Base-by-base conservation (phyloP, 2,888 invertebrate species). In the Sicus ferrugineus region DNA sequence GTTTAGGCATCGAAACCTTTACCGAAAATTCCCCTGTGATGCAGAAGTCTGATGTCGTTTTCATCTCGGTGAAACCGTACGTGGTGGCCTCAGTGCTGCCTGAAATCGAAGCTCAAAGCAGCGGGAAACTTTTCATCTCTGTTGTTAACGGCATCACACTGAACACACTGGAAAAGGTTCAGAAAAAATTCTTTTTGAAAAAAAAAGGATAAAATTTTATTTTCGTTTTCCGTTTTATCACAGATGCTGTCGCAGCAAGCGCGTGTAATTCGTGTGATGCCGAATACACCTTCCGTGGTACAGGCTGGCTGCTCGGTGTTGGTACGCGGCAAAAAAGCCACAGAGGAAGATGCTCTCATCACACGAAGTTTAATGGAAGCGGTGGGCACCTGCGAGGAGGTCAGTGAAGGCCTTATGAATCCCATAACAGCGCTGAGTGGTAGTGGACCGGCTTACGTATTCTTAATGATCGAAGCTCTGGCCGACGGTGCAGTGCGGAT, bases 401-500 rank as follows among this genome's bases (percentile, higher is more conserved):
- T 97, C 1, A 89, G 92, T 0, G 98, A 99, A 85, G 89, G 89
- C 70, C 87, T 93, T 77, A 89, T 98, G 81, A 96, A 98, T 84
- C 92, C 95, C 0, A 92, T 97, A 0, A 97, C 97, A 4, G 98
- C 96, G 0, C 86, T 99, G 1, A 95, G 96, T 79, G 96, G 97
- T 2, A 96, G 96, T 76, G 98, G 98, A 21, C 98, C 98, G 0
- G 98, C 98, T 73, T 99, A 97, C 87, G 89, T 95, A 14, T 95
- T 93, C 83, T 90, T 95, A 84, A 89, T 96, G 80, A 95, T 98
- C 76, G 98, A 98, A 87, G 93, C 97, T 0, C 82, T 98, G 75
- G 95, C 97, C 0, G 98, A 98, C 81, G 98, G 97, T 0, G 98
- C 94, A 0, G 98, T 98, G 0, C 92, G 93, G 79, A 95, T 96